These are phyloP conservation scores for Poeciliopsis gracilis DNA, from an alignment of 2,797 vertebrate genomes.

Conservation along the genomic window DNA sequence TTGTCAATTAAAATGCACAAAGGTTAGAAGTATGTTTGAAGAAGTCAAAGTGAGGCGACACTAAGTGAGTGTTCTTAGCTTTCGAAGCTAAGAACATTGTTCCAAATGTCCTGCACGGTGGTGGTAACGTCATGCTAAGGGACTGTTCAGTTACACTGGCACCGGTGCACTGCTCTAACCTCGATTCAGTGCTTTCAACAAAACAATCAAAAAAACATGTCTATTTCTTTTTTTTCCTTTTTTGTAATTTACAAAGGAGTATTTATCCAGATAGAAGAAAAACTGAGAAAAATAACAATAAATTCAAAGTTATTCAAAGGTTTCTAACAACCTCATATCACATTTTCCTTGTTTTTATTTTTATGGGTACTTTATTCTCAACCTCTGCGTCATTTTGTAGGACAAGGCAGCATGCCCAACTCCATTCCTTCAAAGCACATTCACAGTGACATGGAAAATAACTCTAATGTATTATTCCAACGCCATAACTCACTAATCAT, in stretches of 20 bases:
- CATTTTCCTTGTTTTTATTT: conserved; percentile 13
- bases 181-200: background rate
- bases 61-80: too few relatives aligned
- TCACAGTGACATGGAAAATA: conserved; percentile 37
- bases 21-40: background rate
- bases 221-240: background rate
- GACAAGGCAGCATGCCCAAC: background rate
- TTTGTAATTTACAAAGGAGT: background rate
- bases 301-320: background rate
- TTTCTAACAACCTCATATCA: background rate
- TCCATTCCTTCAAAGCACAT: conserved; percentile 14
- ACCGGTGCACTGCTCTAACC: background rate
- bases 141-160: background rate
- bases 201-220: background rate
- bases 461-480: conserved; percentile 35
- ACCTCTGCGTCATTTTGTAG: background rate
- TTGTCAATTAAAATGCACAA: background rate
- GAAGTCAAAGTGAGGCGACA: background rate
- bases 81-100: background rate
- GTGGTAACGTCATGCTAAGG: background rate
- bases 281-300: background rate
- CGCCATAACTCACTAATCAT: conserved; percentile 46
- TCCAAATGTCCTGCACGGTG: background rate
- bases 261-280: background rate
- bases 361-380: background rate